phyloP scores from a whole-genome alignment of 2,113 vertebrate species.

The Eretmochelys imbricata region DNA sequence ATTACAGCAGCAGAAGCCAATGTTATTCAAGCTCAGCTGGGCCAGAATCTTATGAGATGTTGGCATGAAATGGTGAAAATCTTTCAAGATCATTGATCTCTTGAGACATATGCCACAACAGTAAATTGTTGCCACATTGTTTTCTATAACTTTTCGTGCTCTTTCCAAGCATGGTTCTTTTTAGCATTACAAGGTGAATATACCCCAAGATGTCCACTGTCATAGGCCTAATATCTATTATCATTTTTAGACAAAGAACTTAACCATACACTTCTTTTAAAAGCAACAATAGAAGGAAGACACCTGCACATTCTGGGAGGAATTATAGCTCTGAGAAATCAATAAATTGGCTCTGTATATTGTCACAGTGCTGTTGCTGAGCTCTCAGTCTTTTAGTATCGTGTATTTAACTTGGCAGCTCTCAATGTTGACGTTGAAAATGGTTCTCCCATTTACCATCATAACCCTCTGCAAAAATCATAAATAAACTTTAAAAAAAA shows the following conservation, averaged over 20 bases:
- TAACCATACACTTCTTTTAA: not conserved
- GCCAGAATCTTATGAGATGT: not conserved
- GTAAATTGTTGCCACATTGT: not conserved
- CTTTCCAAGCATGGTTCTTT: not conserved
- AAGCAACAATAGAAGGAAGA: not conserved
- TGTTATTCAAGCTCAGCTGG: not conserved
- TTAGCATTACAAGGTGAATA: not conserved
- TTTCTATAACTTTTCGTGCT: not conserved
- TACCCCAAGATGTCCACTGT: not conserved
- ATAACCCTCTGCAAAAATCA: not conserved
- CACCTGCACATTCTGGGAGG: not conserved
- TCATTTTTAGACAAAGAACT: not conserved
- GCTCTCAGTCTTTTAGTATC: not conserved
- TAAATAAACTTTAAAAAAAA: not conserved
- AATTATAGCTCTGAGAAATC: not conserved
- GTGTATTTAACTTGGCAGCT: not conserved
- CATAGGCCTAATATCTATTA: not conserved
- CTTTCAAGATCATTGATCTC: not conserved
- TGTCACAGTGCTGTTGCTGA: not conserved
- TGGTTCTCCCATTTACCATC: not conserved
- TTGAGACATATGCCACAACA: not conserved
- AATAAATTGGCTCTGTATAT: not conserved
- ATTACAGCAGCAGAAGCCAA: not conserved
- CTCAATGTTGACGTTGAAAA: not conserved
- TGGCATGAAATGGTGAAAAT: not conserved